A percentile compares a stretch with the other conserved stretches of the same genome.
Conservation (phyloP, 2,113 vertebrate genomes). For the Mystacornis crossleyi region DNA sequence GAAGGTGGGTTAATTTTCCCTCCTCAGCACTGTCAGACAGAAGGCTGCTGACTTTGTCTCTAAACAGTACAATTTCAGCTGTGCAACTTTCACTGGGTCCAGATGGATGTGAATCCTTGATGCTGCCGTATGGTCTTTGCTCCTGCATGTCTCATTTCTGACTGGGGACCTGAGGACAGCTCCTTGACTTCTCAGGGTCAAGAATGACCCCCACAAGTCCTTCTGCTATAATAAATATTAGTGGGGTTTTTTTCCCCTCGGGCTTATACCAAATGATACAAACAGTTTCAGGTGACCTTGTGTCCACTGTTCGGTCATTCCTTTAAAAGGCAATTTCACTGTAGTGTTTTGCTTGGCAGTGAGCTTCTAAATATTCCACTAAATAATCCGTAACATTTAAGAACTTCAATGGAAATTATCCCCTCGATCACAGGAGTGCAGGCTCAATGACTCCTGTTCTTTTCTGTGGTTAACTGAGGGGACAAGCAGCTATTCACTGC, state of each 20-base stretch:
- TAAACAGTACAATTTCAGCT: not conserved
- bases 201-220: not conserved
- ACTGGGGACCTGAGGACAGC: not conserved
- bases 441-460: not conserved
- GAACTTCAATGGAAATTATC: not conserved
- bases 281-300: not conserved
- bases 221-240: not conserved
- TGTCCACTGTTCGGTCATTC: not conserved
- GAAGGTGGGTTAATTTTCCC: not conserved
- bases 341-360: not conserved
- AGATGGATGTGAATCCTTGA: not conserved
- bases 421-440: not conserved
- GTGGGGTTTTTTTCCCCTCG: not conserved
- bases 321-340: not conserved
- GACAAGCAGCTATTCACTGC: not conserved
- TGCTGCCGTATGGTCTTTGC: not conserved
- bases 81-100: not conserved
- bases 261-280: not conserved
- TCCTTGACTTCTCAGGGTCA: not conserved
- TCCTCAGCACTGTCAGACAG: not conserved
- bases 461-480: not conserved
- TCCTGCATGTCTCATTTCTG: not conserved
- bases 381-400: not conserved
- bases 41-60: not conserved
- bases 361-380: not conserved